Evolutionary conservation across 2,888 invertebrate species (phyloP), one percentile per base, ranked within the genome.

Genomic region (Tetranychus piercei): DNA sequence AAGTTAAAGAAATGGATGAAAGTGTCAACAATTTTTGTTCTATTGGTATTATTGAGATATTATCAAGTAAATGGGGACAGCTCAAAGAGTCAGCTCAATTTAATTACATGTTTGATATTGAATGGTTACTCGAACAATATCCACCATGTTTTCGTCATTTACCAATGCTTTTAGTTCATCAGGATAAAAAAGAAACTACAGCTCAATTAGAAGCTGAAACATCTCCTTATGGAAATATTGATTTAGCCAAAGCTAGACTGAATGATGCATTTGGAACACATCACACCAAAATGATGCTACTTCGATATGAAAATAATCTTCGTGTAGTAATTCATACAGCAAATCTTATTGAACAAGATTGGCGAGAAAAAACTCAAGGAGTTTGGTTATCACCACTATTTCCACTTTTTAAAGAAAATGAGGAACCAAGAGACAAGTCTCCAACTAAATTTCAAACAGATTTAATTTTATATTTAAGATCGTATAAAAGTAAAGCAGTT

Each of bases 101-200:
- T 44, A 95, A 92, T 82, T 95, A 92, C 80, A 91, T 94, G 90
- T 89, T 94, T 66, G 93, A 95, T 79, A 85, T 91, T 11, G 89
- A 89, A 1, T 96, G 94, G 93, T 82, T 95, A 0, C 84, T 92
- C 75, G 88, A 90, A 0, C 92, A 94, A 79, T 94, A 94, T 78
- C 82, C 83, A n/a, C 80, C 86, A 88, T 79, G 88, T 88, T 79
- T 89, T 79, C 89, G 89, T 76, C 85, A 85, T 44, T 89, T 87
- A 79, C 79, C 80, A 55, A 76, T 92, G 73, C 86, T 90, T 0
- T 87, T 93, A 22, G 82, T 93, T 0, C 91, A 91, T 81, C 92
- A 91, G 0, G 88, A 87, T 70, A 89, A 90, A 75, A 79, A 81
- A 18, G 77, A 80, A 71, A 80, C 80, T 55, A 87, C 88, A 69